Evolutionary conservation across 2,888 invertebrate species (phyloP).

Genomic region (Leucophora obtusa): DNA sequence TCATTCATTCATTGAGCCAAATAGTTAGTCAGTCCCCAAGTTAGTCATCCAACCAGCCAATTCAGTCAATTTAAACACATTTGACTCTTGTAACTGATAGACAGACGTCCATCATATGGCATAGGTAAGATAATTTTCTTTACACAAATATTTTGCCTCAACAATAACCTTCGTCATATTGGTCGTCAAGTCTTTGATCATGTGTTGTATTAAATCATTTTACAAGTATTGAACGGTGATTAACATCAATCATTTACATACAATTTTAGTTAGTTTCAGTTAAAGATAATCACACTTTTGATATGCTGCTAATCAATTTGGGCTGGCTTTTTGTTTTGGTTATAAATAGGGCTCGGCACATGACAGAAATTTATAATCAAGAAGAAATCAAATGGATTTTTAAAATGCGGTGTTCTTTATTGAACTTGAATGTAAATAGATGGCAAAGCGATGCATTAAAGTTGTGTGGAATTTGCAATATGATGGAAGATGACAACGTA

Average conservation of each 20-base stretch:
- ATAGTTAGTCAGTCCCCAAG: neutral
- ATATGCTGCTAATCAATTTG: neutral
- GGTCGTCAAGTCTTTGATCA: conserved; percentile 1
- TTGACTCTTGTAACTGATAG: conserved; percentile 39
- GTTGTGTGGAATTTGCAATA: no score
- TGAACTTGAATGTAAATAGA: no score
- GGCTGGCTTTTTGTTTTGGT: neutral
- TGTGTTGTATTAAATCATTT: conserved; percentile 34
- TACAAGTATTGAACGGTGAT: conserved; percentile 7
- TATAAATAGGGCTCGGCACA: no score
- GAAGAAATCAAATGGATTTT: no score
- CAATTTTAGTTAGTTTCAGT: conserved; percentile 8
- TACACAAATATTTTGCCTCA: neutral
- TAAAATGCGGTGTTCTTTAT: no score
- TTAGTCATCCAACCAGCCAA: conserved; percentile 18
- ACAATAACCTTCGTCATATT: conserved; percentile 8
- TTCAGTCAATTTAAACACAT: conserved; percentile 31
- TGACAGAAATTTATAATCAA: no score
- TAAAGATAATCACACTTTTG: neutral
- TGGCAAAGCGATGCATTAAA: no score
- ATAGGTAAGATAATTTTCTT: conserved; percentile 32
- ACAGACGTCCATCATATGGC: conserved; percentile 55
- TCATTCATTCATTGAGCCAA: conserved; percentile 9
- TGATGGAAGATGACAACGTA: no score
- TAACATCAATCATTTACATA: conserved; percentile 7